These are phyloP conservation scores for Cyrtorhinus lividipennis DNA, from an alignment of 1,140 invertebrate genomes.

Conservation along the genomic window DNA sequence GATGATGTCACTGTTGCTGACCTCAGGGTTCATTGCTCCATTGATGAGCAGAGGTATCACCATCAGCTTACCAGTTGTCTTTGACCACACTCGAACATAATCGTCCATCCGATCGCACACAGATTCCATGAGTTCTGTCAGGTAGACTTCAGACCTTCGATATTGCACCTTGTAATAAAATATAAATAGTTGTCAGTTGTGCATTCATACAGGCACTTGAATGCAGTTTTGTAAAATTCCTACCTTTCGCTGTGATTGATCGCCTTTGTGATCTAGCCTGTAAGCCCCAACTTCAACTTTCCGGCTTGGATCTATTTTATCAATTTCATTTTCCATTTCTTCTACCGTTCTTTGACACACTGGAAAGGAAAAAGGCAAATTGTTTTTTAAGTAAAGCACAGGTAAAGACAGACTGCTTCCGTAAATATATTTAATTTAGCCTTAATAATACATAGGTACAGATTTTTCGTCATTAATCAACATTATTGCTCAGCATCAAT, in stretches of 20 bases:
- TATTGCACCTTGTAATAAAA: constrained; percentile 41
- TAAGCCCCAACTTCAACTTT: constrained; percentile 69
- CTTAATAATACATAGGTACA: neutral
- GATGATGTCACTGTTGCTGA: constrained; percentile 55
- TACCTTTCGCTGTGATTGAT: constrained; percentile 53
- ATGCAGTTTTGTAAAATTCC: too few relatives aligned
- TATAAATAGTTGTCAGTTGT: too few relatives aligned
- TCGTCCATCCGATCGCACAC: constrained; percentile 69
- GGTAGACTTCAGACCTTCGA: constrained; percentile 49
- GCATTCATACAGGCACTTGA: too few relatives aligned
- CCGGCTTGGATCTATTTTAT: constrained; percentile 56
- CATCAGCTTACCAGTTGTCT: constrained; percentile 50
- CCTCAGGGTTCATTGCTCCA: constrained; percentile 57
- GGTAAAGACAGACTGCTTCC: too few relatives aligned
- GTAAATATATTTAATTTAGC: too few relatives aligned
- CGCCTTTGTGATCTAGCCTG: constrained; percentile 59
- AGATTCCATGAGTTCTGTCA: constrained; percentile 64
- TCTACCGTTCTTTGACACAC: constrained; percentile 57
- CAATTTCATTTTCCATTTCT: constrained; percentile 53
- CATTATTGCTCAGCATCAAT: neutral
- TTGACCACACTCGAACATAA: constrained; percentile 63
- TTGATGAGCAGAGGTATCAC: constrained; percentile 48
- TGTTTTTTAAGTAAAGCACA: too few relatives aligned
- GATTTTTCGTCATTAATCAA: neutral
- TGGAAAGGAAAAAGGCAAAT: constrained; percentile 28